Evolutionary conservation across 2,113 vertebrate species (phyloP).

Genomic region (Sceloporus tristichus): DNA sequence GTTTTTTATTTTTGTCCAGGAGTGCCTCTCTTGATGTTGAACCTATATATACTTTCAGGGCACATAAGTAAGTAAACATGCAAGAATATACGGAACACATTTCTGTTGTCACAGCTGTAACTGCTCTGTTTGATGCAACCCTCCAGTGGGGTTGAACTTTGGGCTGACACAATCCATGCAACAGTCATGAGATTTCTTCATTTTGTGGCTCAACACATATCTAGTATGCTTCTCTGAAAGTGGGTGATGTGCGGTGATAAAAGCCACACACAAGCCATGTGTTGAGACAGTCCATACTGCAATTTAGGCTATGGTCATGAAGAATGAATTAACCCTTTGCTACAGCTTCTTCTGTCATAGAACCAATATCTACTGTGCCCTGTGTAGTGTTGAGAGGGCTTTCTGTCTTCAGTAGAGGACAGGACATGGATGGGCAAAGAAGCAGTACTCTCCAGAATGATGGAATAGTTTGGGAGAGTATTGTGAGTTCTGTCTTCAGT

Average conservation of each 20-base stretch:
- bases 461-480: not conserved
- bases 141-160: not conserved
- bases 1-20: constrained; percentile 79
- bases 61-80: constrained; percentile 88
- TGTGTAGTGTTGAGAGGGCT: not conserved
- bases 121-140: not conserved
- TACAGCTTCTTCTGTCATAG: not conserved
- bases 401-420: not conserved
- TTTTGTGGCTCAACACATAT: not conserved
- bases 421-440: not conserved
- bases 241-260: not conserved
- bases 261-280: not conserved
- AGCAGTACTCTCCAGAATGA: not conserved
- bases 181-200: not conserved
- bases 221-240: not conserved
- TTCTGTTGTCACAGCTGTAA: not conserved
- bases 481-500: not conserved
- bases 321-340: not conserved
- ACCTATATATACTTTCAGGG: constrained; percentile 98
- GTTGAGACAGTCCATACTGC: not conserved
- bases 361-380: not conserved
- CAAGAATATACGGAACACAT: not conserved
- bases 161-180: not conserved
- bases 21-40: constrained; percentile 97
- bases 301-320: not conserved